Evolutionary conservation across 2,113 vertebrate genomes (phyloP), one percentile per base, ranked within the genome.

Genomic region (Barbus barbus): DNA sequence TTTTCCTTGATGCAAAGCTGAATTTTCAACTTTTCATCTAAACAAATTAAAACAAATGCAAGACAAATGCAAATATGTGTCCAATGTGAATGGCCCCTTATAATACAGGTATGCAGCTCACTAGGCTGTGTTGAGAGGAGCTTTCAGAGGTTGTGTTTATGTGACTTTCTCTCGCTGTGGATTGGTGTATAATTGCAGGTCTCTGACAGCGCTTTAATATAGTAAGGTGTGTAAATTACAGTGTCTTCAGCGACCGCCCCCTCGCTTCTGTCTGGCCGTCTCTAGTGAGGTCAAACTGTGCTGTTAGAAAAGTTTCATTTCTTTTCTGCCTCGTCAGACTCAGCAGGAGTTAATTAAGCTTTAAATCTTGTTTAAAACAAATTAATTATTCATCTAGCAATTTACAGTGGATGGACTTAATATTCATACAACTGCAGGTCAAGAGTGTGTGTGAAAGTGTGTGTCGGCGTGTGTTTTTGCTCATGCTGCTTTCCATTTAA

Each of bases 341-440:
- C 72, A 16, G 72, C 1, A 0, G 6, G 72, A 74, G 12, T 74
- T 74, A 24, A 48, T 74, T 46, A 48, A 48, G 72, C 41, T 74
- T 44, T 74, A 74, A 74, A 74, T 74, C 72, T 28, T 38, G 65
- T 38, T 69, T n/a, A 48, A 74, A 11, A 74, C 41, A 48, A 31
- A 74, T 74, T 7, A 74, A 74, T 74, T 74, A 74, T 74, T 74
- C 72, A 74, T 28, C 16, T 69, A 12, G 5, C 24, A 51, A 81
- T 69, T 81, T 58, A 48, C 14, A 26, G 28, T 33, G 28, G 28
- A 18, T 11, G 36, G 56, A 24, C 33, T 33, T 26, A n/a, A 38
- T 41, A 61, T 61, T 36, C 36, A 44, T 63, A 44, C 24, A 24
- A 41, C 53, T n/a, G 48, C 38, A 41, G 22, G 13, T 79, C 53